Evolutionary conservation across 2,113 vertebrate species (phyloP), one percentile per base, ranked within the genome.

Genomic region (Anser cygnoides): DNA sequence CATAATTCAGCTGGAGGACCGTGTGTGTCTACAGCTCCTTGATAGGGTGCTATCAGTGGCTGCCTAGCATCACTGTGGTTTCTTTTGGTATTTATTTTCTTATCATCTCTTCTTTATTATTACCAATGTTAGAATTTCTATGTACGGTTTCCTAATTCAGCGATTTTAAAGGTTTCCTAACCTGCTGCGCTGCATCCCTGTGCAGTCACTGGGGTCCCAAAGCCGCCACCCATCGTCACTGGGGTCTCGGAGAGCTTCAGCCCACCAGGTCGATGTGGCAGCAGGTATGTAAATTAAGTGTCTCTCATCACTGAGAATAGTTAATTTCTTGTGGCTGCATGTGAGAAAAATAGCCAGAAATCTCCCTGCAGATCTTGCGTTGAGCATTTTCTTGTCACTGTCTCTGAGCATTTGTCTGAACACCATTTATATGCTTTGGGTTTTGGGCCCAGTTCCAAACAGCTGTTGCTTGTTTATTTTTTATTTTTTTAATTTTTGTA

Each of bases 401-500:
- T 72, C 77, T 96, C 80, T 43, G 61, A 84, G 62, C 43, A 50
- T 96, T 92, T 93, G 43, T 46, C 66, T 84, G 77, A 95, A 87
- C 73, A 75, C 50, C 90, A 78, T 72, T 95, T 86, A 91, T 82
- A 67, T 19, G 58, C 83, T 92, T 82, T 7, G 41, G 58, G 73
- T 67, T 79, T 58, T 79, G 77, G 96, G 91, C 77, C 35, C 1
- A 1, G 44, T 55, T 91, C 93, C 96, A 96, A 96, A 63, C 95
- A 97, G 94, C 74, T 97, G 95, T 39, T 91, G 23, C 74, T 95
- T 76, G 44, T 95, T 96, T 75, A 65, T 65, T 67, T 67, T 65
- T 15, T 6, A 13, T 23, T 62, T 39, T 29, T 52, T 33, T 46
- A 11, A 11, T 15, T 11, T 9, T 0, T 5, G 11, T 5, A 14